Evolutionary conservation across 2,797 vertebrate genomes (phyloP).

Genomic region (Myotis planiceps): DNA sequence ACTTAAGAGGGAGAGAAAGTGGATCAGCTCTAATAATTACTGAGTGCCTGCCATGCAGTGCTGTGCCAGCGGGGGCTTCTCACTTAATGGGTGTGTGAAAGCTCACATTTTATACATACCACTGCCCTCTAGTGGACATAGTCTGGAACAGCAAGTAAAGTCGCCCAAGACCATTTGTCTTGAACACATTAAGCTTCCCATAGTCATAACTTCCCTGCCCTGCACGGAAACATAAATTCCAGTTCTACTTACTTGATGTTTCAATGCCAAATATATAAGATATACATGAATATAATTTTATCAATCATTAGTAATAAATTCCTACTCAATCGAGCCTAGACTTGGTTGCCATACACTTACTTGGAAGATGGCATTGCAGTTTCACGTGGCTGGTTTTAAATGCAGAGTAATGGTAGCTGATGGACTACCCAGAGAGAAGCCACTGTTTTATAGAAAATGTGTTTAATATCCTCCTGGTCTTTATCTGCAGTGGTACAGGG

Average conservation of each 20-base stretch:
- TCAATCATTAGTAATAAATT: neutral
- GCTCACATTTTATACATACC: constrained; percentile 24
- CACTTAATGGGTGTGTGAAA: neutral
- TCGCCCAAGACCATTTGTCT: neutral
- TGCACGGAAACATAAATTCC: neutral
- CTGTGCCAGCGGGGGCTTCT: neutral
- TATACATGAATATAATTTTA: neutral
- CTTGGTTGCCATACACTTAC: neutral
- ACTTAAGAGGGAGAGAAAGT: neutral
- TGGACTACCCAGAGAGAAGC: neutral
- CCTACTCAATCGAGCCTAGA: neutral
- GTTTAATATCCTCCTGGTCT: neutral
- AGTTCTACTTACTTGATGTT: neutral
- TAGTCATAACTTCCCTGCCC: neutral
- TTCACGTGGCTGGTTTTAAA: neutral
- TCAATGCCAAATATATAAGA: neutral
- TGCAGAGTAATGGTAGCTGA: neutral
- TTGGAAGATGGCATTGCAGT: neutral
- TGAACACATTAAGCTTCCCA: neutral
- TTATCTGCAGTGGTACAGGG: neutral
- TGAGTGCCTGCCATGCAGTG: neutral
- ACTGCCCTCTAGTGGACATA: constrained; percentile 64
- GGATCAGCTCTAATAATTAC: neutral
- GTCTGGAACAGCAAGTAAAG: neutral
- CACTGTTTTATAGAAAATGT: neutral